A percentile compares a stretch with the other conserved stretches of the same genome.
These are phyloP conservation scores for Mesorhabditis belari DNA, from an alignment of 2,888 invertebrate species.

Conservation along the genomic window DNA sequence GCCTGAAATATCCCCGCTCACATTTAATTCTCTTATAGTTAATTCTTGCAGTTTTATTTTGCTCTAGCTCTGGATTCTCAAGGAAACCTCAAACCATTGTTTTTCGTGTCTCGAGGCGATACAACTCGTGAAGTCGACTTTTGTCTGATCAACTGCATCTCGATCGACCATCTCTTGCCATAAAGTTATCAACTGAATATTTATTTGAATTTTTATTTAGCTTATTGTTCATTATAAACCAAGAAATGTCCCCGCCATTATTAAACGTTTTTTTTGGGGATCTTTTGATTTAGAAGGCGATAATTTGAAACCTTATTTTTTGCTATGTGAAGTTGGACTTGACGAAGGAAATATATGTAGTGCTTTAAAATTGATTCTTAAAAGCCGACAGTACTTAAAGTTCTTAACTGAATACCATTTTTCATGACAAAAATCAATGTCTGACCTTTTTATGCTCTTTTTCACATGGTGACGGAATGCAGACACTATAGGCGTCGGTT, in stretches of 20 bases:
- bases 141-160: slow-evolving; percentile 17
- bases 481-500: slow-evolving; percentile 40
- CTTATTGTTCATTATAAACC: too few species aligned
- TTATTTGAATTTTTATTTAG: not conserved
- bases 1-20: not conserved
- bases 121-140: slow-evolving; percentile 45
- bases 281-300: too few species aligned
- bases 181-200: slow-evolving; percentile 36
- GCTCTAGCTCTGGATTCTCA: too few species aligned
- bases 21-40: not conserved
- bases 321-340: too few species aligned
- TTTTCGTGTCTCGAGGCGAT: slow-evolving; percentile 42
- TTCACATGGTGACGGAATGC: slow-evolving; percentile 47
- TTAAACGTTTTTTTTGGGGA: too few species aligned
- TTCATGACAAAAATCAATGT: too few species aligned
- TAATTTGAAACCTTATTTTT: too few species aligned
- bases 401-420: too few species aligned
- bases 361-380: too few species aligned
- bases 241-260: too few species aligned
- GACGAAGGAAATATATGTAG: too few species aligned
- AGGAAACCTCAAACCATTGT: slow-evolving; percentile 49
- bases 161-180: slow-evolving; percentile 36
- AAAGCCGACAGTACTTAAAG: too few species aligned
- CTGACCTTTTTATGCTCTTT: slow-evolving; percentile 30
- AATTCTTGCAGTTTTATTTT: not conserved